phyloP scores from a whole-genome alignment of 2,113 vertebrate species.

The Ifrita kowaldi region DNA sequence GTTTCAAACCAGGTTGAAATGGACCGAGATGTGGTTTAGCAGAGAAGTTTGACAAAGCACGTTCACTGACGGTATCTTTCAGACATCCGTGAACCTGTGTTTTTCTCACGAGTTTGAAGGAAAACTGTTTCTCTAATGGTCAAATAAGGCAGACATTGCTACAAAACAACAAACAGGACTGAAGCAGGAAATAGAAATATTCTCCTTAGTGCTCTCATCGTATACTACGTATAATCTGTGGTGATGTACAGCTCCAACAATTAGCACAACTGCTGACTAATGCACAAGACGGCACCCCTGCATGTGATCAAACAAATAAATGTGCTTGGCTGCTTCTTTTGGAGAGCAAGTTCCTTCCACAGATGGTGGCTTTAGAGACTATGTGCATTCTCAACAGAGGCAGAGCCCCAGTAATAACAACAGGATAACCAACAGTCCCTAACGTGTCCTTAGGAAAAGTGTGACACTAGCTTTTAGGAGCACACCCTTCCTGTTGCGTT shows the following conservation, averaged over 20 bases:
- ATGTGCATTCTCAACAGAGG: background rate
- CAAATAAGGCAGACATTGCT: accelerated
- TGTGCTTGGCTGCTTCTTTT: background rate
- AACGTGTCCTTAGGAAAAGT: background rate
- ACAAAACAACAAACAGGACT: background rate
- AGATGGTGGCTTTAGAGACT: background rate
- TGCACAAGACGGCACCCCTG: background rate
- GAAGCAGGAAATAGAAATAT: background rate
- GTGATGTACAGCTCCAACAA: background rate
- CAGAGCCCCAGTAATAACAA: background rate
- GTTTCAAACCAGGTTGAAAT: background rate
- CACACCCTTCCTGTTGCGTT: background rate
- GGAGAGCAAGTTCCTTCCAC: background rate
- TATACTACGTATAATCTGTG: background rate
- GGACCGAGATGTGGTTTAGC: background rate
- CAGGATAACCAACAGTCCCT: background rate
- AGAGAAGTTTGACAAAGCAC: background rate
- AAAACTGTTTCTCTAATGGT: background rate
- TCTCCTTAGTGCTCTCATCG: background rate
- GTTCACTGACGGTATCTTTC: accelerated
- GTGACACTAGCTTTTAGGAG: background rate
- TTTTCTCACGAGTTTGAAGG: background rate
- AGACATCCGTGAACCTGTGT: background rate
- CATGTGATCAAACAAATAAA: background rate
- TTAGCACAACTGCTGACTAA: background rate